A percentile compares a stretch with the other conserved stretches of the same genome.
Evolutionary conservation across 2,888 invertebrate species (phyloP).

Genomic region (Philereme vetulata): DNA sequence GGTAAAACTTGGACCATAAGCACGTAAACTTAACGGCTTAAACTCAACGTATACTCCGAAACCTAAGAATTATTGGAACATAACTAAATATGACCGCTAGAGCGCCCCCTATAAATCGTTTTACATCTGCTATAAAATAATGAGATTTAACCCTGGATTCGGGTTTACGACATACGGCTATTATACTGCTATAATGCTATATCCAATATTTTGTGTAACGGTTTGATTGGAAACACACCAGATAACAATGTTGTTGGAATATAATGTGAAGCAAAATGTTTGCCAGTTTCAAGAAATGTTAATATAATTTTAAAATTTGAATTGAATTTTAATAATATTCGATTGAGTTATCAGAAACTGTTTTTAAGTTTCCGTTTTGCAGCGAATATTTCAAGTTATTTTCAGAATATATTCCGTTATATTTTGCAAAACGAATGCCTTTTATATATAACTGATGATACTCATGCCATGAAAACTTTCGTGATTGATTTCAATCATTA

Average conservation of each 20-base stretch:
- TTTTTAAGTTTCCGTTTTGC: too few relatives aligned
- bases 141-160: constrained; percentile 79
- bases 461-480: too few relatives aligned
- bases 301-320: too few relatives aligned
- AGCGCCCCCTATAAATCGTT: constrained; percentile 75
- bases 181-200: constrained; percentile 44
- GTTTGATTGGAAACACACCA: constrained; percentile 40
- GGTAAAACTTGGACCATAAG: constrained; percentile 44
- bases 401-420: too few relatives aligned
- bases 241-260: not conserved
- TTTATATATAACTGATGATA: too few relatives aligned
- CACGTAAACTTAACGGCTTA: constrained; percentile 41
- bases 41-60: constrained; percentile 46
- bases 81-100: constrained; percentile 74
- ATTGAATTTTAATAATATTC: too few relatives aligned
- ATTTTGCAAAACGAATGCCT: too few relatives aligned
- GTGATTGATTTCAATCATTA: too few relatives aligned
- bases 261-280: too few relatives aligned
- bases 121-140: constrained; percentile 81
- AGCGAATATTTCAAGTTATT: too few relatives aligned
- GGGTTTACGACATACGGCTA: constrained; percentile 67
- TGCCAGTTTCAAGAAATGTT: too few relatives aligned
- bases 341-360: too few relatives aligned
- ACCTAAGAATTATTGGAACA: constrained; percentile 74
- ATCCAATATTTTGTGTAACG: constrained; percentile 61